These are phyloP conservation scores for Alitta virens DNA, from an alignment of 2,888 invertebrate genomes.

Conservation along the genomic window DNA sequence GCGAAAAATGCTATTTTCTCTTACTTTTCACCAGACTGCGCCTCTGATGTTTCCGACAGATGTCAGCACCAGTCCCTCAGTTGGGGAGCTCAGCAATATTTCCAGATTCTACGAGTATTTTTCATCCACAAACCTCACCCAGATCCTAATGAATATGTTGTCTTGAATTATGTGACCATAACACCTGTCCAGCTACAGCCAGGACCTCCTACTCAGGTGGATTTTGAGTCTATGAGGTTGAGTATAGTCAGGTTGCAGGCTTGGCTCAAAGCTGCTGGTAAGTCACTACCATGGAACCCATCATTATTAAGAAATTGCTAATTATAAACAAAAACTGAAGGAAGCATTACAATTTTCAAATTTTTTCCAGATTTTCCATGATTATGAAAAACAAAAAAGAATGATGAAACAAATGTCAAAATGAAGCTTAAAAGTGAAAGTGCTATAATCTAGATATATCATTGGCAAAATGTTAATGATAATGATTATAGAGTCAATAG, in stretches of 20 bases:
- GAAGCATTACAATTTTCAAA: too few species aligned
- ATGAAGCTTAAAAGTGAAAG: too few species aligned
- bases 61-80: constrained; percentile 11
- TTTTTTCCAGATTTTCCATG: too few species aligned
- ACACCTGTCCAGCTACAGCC: constrained; percentile 22
- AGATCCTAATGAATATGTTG: neutral
- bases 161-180: constrained; percentile 24
- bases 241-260: constrained; percentile 20
- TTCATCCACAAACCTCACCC: neutral
- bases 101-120: constrained; percentile 18
- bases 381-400: too few species aligned
- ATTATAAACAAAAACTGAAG: too few species aligned
- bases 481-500: too few species aligned
- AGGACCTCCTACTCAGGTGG: constrained; percentile 12
- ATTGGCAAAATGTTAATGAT: too few species aligned
- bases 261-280: constrained; percentile 22
- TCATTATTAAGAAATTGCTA: too few species aligned
- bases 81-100: constrained; percentile 14
- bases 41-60: constrained; percentile 2
- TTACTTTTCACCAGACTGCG: neutral
- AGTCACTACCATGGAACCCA: too few species aligned
- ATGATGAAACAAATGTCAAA: too few species aligned
- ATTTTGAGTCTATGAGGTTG: constrained; percentile 18
- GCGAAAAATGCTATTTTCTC: too few species aligned
- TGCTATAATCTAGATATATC: too few species aligned